A percentile compares a stretch with the other conserved stretches of the same genome.
phyloP scores from a whole-genome alignment of 2,113 vertebrate species.

The Cyprinodon tularosa region DNA sequence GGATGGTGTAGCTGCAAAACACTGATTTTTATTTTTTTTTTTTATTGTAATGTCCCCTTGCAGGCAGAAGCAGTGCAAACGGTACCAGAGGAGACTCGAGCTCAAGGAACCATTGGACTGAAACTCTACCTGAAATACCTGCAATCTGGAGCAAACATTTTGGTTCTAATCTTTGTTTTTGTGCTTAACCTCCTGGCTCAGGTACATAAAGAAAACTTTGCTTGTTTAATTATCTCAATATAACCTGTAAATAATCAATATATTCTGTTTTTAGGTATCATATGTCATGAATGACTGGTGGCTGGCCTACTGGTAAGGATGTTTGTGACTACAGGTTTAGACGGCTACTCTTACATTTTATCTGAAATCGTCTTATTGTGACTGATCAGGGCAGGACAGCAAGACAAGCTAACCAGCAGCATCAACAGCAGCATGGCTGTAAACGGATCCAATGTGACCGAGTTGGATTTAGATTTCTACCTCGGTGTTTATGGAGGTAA shows the following conservation, averaged over 20 bases:
- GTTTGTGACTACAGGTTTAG: not conserved
- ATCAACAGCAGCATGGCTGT: constrained; percentile 2
- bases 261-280: constrained; percentile 71
- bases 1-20: not conserved
- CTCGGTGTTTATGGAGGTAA: constrained; percentile 91
- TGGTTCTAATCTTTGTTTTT: constrained; percentile 78
- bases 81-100: constrained; percentile 85
- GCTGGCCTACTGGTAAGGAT: constrained; percentile 92
- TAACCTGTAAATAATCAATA: not conserved
- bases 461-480: constrained; percentile 83
- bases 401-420: constrained; percentile 55
- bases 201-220: constrained; percentile 68
- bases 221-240: not conserved
- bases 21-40: too few relatives aligned
- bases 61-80: constrained; percentile 81
- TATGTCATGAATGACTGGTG: constrained; percentile 96
- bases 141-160: constrained; percentile 81
- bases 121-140: constrained; percentile 89
- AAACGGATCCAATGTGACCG: constrained; percentile 49
- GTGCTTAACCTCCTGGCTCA: constrained; percentile 85
- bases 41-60: not conserved
- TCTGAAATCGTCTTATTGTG: not conserved
- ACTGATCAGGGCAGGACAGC: constrained; percentile 69
- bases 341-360: not conserved
- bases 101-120: constrained; percentile 83